phyloP scores from a whole-genome alignment of 2,113 vertebrate species.

The Percina caprodes region DNA sequence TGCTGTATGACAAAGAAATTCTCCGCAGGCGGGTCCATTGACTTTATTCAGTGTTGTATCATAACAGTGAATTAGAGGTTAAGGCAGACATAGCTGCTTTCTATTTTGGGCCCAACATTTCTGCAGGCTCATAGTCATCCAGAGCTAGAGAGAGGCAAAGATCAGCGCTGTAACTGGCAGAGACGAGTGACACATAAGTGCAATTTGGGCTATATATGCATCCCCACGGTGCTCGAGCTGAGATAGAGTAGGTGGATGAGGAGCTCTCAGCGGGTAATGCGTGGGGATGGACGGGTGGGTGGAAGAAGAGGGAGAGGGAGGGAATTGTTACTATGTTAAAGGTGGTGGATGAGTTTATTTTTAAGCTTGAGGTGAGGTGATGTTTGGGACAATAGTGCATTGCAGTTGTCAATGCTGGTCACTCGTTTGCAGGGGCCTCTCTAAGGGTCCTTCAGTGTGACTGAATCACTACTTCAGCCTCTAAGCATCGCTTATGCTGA shows the following conservation, averaged over 20 bases:
- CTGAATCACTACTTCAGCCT: slow-evolving; percentile 14
- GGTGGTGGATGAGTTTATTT: slow-evolving; percentile 58
- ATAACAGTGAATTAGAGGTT: slow-evolving; percentile 39
- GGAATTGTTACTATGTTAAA: slow-evolving; percentile 35
- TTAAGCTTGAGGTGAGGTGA: slow-evolving; percentile 38
- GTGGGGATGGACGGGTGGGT: slow-evolving; percentile 48
- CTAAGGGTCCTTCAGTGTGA: slow-evolving; percentile 10
- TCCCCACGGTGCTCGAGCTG: slow-evolving; percentile 33
- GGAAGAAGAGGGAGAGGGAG: slow-evolving; percentile 38
- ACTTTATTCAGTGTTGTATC: slow-evolving; percentile 41
- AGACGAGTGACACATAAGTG: slow-evolving; percentile 59
- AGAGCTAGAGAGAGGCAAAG: slow-evolving; percentile 43
- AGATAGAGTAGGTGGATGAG: slow-evolving; percentile 61
- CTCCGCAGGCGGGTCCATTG: slow-evolving; percentile 58
- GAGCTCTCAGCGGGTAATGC: slow-evolving; percentile 51
- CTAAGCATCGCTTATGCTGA: neutral
- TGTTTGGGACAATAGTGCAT: slow-evolving; percentile 27
- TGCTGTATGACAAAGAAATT: slow-evolving; percentile 50
- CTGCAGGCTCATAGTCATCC: slow-evolving; percentile 51
- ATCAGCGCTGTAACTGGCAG: slow-evolving; percentile 43
- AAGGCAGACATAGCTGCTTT: slow-evolving; percentile 47
- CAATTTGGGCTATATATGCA: slow-evolving; percentile 51
- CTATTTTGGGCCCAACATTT: slow-evolving; percentile 62
- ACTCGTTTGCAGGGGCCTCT: slow-evolving; percentile 26
- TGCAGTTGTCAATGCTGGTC: slow-evolving; percentile 45